Base-by-base conservation (phyloP, 2,888 invertebrate species). In the Eucera pruinosa region DNA sequence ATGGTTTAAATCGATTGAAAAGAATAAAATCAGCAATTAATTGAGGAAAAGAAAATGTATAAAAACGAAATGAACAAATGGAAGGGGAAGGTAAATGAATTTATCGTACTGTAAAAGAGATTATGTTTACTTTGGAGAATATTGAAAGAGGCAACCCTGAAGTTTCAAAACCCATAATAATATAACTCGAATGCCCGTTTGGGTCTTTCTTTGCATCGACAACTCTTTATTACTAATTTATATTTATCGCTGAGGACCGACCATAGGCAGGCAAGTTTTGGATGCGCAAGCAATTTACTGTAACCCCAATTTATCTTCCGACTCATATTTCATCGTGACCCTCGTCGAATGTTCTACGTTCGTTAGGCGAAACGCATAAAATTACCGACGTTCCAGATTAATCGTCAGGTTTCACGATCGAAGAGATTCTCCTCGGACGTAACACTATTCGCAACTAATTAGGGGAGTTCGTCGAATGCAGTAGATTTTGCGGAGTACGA, bases 311-410 rank as follows among this genome's bases (percentile, higher is more conserved):
- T 74, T 74, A 74, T 75, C 74, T 74, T 60, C 74, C 20, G 74
- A 41, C 60, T 65, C 75, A 75, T 75, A 75, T 75, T 75, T 75
- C 75, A 75, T 60, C 65, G 64, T 36, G 27, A 60, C 65, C 75
- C 75, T 66, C 60, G 69, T 65, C 54, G 55, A 73, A 55, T 39
- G 69, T 39, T 41, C 60, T 20, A 23, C 47, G 60, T 75, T 75
- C 75, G 75, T 75, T 75, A 75, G 75, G 33, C 60, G 75, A 74
- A 75, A 75, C 75, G 75, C 75, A 75, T 75, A 75, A 75, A 73
- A 65, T 75, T 75, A 75, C 74, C 65, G 41, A 47, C 65, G 47
- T 54, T 60, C 41, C 65, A 75, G 65, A 75, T 75, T 73, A 75
- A 75, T 75, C 74, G 74, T 60, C 66, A 52, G 60, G 54, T 60